Evolutionary conservation across 2,797 vertebrate species (phyloP).

Genomic region (Clarias fuscus): DNA sequence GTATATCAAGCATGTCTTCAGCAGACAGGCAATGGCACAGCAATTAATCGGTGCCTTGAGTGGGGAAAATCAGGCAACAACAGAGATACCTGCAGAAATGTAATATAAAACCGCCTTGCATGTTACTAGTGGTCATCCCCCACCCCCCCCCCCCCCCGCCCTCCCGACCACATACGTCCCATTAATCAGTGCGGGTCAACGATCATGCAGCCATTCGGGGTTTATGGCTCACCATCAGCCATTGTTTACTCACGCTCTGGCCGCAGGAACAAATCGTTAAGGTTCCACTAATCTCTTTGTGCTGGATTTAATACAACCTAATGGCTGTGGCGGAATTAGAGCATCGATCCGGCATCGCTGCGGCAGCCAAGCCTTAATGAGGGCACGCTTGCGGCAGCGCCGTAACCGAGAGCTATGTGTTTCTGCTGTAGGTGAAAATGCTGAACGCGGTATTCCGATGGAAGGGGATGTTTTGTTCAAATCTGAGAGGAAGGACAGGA

Average conservation of each 20-base stretch:
- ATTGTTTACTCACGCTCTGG: constrained; percentile 42
- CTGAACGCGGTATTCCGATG: constrained; percentile 66
- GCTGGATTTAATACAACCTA: constrained; percentile 52
- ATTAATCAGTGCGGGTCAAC: constrained; percentile 23
- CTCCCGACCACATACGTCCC: constrained; percentile 1
- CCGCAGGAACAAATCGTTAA: constrained; percentile 53
- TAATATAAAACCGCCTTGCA: neutral
- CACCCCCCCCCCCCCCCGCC: too few relatives aligned
- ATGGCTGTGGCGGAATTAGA: constrained; percentile 56
- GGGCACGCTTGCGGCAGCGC: constrained; percentile 4
- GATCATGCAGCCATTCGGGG: constrained; percentile 32
- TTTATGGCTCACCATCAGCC: constrained; percentile 43
- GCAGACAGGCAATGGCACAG: constrained; percentile 15
- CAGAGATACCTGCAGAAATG: neutral
- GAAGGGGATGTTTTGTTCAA: constrained; percentile 76
- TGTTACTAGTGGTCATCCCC: neutral
- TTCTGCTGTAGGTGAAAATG: constrained; percentile 57
- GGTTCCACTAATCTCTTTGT: constrained; percentile 57
- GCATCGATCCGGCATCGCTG: constrained; percentile 50
- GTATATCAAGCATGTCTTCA: constrained; percentile 18
- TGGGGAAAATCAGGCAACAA: neutral
- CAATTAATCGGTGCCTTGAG: constrained; percentile 14
- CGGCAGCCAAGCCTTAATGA: constrained; percentile 37
- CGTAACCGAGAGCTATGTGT: constrained; percentile 34
- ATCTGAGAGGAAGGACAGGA: constrained; percentile 53